phyloP scores from a whole-genome alignment of 2,113 vertebrate species.

The Sapayoa aenigma region DNA sequence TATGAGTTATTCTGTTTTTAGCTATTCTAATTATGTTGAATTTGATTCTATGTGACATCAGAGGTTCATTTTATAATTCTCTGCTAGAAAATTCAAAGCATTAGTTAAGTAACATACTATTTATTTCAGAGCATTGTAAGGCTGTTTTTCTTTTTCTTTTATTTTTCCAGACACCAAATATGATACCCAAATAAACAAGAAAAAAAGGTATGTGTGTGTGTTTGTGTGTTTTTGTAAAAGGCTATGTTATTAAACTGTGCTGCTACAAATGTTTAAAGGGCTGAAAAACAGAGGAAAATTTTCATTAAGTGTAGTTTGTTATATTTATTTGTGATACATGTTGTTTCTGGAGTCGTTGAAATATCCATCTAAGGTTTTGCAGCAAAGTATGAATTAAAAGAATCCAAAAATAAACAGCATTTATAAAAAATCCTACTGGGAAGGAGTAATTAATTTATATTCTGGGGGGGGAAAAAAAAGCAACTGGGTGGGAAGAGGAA shows the following conservation, averaged over 20 bases:
- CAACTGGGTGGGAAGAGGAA: not conserved
- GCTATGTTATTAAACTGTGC: not conserved
- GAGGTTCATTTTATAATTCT: not conserved
- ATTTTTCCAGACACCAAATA: not conserved
- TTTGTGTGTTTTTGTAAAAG: not conserved
- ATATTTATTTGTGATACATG: not conserved
- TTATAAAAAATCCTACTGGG: not conserved
- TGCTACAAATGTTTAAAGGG: not conserved
- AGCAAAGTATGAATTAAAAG: not conserved
- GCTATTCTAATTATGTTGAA: not conserved
- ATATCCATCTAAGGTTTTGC: not conserved
- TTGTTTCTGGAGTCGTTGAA: not conserved
- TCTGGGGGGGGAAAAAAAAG: not conserved
- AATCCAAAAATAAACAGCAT: not conserved
- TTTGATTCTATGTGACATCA: not conserved
- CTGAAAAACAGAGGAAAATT: not conserved
- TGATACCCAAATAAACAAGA: not conserved
- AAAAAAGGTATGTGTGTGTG: fast-evolving
- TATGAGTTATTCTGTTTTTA: not conserved
- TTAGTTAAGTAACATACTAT: not conserved
- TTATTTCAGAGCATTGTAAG: not conserved
- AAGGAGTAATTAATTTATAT: not conserved
- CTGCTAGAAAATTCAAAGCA: not conserved
- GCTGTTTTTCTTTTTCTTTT: not conserved
- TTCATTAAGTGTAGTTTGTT: not conserved